Base-by-base conservation (phyloP, 2,888 invertebrate species). In the Gastrophysa polygoni region DNA sequence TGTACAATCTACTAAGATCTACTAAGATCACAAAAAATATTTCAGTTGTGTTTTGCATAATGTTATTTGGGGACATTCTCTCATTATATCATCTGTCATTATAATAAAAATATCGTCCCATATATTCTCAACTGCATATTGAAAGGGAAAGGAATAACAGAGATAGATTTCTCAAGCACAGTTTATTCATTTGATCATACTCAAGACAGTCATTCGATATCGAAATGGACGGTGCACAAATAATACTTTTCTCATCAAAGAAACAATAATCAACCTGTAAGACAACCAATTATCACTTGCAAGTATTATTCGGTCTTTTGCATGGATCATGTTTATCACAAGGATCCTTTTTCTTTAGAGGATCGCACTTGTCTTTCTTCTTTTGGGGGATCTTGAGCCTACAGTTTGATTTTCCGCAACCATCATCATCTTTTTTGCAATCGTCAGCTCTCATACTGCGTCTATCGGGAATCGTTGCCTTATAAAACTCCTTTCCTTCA, bases 401-500 rank as follows among this genome's bases (percentile, higher is more conserved):
- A 20, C 51, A 64, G 59, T 48, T 57, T n/a, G 48, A 48, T 29
- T 48, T 47, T 1, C 48, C 17, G 34, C 44, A 34, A 34, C 59
- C 55, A 29, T 48, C 43, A 51, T 59, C 63, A n/a, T 59, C 21
- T 16, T 52, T 47, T 54, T 21, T 21, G n/a, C n/a, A n/a, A n/a
- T n/a, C 11, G 8, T 8, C 7, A 0, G 18, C 50, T 21, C 16
- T 51, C 14, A 44, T 21, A 10, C 14, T 18, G n/a, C 28, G 20
- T 63, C 75, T 71, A 11, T 74, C 71, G 8, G 76, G 76, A 52
- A 76, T 73, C 11, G 49, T 65, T 1, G 73, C 74, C 63, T 75
- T 75, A 59, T 76, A 76, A 49, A 72, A 69, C 48, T 75, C 55
- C 2, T 64, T 64, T 11, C 71, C 84, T 74, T 85, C 84, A 14